phyloP scores from a whole-genome alignment of 2,113 vertebrate species.

The Scopus umbretta region DNA sequence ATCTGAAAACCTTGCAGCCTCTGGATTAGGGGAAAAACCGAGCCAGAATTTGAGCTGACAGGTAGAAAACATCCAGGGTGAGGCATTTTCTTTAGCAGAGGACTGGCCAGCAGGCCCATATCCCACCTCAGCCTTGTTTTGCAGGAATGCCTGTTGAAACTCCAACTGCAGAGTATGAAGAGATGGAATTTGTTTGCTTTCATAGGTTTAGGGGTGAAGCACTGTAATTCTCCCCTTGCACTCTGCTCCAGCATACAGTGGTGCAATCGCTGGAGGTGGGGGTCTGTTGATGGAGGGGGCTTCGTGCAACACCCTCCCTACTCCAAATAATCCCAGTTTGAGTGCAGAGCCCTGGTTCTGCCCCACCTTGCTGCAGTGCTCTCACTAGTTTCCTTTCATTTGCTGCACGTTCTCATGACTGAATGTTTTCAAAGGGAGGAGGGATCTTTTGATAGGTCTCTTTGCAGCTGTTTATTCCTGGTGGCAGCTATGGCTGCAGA shows the following conservation, averaged over 20 bases:
- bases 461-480: not conserved
- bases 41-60: not conserved
- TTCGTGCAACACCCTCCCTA: rapidly evolving
- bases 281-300: not conserved
- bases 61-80: not conserved
- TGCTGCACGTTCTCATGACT: not conserved
- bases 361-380: not conserved
- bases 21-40: not conserved
- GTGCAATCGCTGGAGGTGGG: not conserved
- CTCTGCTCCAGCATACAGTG: not conserved
- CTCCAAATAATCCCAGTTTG: not conserved
- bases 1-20: not conserved
- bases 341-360: not conserved
- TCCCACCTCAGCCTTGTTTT: not conserved
- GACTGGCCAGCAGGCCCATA: not conserved
- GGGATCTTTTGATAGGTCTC: not conserved
- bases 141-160: not conserved
- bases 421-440: not conserved
- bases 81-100: not conserved
- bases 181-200: not conserved
- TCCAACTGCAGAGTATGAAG: rapidly evolving
- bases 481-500: not conserved
- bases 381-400: not conserved
- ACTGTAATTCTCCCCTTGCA: rapidly evolving
- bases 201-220: not conserved